Base-by-base conservation (phyloP, 2,113 vertebrate species). In the Nannospalax galili region DNA sequence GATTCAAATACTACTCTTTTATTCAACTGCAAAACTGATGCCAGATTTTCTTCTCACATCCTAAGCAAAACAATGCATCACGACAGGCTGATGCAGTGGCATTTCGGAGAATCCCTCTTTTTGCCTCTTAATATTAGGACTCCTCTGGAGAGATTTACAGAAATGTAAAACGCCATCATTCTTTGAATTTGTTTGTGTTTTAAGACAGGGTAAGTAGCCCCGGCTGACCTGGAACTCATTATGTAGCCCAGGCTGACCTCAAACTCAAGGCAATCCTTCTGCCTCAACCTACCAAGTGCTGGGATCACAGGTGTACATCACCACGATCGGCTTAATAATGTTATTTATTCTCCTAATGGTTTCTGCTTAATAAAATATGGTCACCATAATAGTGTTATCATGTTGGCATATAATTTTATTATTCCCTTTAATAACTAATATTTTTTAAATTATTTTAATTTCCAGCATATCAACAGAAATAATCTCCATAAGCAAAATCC, bases 381-480 rank as follows among this genome's bases (percentile, higher is more conserved):
- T 70, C 67, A 91, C 79, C 15, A 88, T 80, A 93, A 79, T 88
- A 85, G 85, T 77, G 65, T 30, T 84, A 85, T 48, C 73, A 48
- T 35, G 52, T 78, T 89, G 80, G 80, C n/a, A 92, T 64, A 37
- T 40, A 85, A 72, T 88, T 86, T 73, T 85, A 69, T 60, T 60
- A 8, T 79, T 84, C 82, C 65, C 82, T 35, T 32, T 28, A 64
- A 62, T 74, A 92, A 80, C 84, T 42, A 88, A 48, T 88, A 26
- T 42, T 28, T 79, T 94, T 52, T 60, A 87, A 82, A 67, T 20
- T 78, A 32, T 58, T 93, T 74, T 93, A 78, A 92, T 82, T 92
- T 85, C 30, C 4, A 87, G 28, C 20, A 77, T 69, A 75, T 60
- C 69, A 84, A 84, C 20, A 95, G 30, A 40, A 62, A 88, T 15